Evolutionary conservation across 2,888 invertebrate species (phyloP), one percentile per base, ranked within the genome.

Genomic region (Griposia aprilina): DNA sequence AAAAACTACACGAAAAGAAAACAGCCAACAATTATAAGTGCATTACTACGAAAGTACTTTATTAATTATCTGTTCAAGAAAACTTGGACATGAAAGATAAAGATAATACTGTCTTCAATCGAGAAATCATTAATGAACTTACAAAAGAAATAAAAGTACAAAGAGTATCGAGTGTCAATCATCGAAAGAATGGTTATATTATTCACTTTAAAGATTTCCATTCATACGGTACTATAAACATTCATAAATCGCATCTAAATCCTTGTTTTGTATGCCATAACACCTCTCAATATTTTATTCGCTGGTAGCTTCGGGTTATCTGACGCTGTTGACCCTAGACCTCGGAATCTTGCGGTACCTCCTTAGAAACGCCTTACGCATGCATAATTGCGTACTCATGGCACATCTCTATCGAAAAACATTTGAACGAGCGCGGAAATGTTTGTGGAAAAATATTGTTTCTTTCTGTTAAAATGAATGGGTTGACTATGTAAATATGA

Each of bases 251-350:
- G 81, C 74, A 87, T 86, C 90, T 87, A 82, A 89, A 81, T 81
- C 84, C 89, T 91, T 92, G 90, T 90, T 92, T 91, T 91, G 90
- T 91, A 91, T 93, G 92, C 92, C 86, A 89, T 90, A 90, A 90
- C 89, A 90, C 90, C 89, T 90, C 90, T 92, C 91, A 92, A 93
- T 93, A 93, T 92, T 92, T 93, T 93, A 93, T 92, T 91, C 91
- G 91, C 85, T 89, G 84, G 90, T 91, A 92, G 88, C 90, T 91
- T 90, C 87, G 88, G 93, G 93, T 91, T 92, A 93, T 93, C 93
- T 91, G 89, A 91, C 91, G 93, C 93, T 92, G 92, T 93, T 95
- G 95, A 95, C 95, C 95, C 90, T 89, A 78, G 93, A 94, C 93
- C 94, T 90, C 88, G 90, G 92, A 92, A 93, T 93, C 93, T 93